phyloP scores from a whole-genome alignment of 1,140 invertebrate species.

The Drosophila sp. region DNA sequence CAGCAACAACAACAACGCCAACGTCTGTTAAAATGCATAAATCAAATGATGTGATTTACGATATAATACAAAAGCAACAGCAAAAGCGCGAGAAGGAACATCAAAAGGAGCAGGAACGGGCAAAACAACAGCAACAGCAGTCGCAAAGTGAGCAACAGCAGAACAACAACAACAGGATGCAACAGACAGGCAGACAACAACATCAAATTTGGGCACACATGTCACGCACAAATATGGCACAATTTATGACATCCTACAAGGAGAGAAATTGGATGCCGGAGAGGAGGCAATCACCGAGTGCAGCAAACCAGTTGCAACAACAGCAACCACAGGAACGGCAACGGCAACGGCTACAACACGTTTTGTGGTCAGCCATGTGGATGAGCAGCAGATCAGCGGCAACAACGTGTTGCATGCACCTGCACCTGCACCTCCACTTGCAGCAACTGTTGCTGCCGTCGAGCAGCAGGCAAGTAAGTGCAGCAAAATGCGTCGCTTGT shows the following conservation, averaged over 20 bases:
- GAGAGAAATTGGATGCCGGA: constrained; percentile 67
- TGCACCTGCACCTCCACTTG: constrained; percentile 12
- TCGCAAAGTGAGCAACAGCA: constrained; percentile 4
- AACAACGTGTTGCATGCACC: background rate
- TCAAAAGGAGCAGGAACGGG: constrained; percentile 14
- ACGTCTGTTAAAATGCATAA: constrained; percentile 40
- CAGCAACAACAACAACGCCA: constrained; percentile 20
- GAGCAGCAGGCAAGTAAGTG: constrained; percentile 45
- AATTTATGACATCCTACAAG: constrained; percentile 83
- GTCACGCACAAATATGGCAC: constrained; percentile 77
- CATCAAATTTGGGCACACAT: constrained; percentile 51
- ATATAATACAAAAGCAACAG: constrained; percentile 73
- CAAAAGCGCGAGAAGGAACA: constrained; percentile 45
- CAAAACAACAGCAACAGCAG: constrained; percentile 15
- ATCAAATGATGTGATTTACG: constrained; percentile 70
- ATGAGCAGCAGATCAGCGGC: constrained; percentile 44
- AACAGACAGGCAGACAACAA: constrained; percentile 20
- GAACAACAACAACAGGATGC: constrained; percentile 13
- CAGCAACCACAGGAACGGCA: constrained; percentile 23
- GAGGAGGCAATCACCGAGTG: constrained; percentile 14
- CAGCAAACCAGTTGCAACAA: constrained; percentile 51
- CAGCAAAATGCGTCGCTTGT: constrained; percentile 81
- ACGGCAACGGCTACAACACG: constrained; percentile 49
- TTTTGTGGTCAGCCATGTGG: constrained; percentile 81
- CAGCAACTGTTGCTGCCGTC: constrained; percentile 20